phyloP scores from a whole-genome alignment of 2,888 invertebrate genomes.

The Phytoseiulus persimilis region DNA sequence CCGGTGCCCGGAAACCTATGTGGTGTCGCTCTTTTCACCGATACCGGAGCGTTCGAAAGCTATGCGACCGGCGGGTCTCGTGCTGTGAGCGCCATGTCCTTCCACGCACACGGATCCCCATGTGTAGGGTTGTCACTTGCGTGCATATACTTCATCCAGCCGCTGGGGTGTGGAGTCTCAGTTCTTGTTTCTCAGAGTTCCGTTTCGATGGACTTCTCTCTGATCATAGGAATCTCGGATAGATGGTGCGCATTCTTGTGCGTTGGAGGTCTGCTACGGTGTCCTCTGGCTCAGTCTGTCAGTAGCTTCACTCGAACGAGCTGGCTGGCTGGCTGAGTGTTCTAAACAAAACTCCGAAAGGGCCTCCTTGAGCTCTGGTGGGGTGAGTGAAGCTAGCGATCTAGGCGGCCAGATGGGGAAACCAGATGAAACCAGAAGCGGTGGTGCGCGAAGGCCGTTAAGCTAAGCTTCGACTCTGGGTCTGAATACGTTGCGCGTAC shows the following conservation, averaged over 20 bases:
- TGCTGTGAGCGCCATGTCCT: too few species aligned
- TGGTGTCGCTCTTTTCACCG: too few species aligned
- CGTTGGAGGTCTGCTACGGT: not conserved
- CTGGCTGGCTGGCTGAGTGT: not conserved
- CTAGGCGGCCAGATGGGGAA: not conserved
- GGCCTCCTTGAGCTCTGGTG: not conserved
- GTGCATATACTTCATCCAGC: too few species aligned
- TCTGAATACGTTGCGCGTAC: not conserved
- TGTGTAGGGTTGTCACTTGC: too few species aligned
- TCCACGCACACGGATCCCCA: too few species aligned
- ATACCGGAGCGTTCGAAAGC: too few species aligned
- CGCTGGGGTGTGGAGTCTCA: too few species aligned
- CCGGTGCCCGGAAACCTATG: too few species aligned
- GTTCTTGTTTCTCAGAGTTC: too few species aligned
- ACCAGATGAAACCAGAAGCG: not conserved
- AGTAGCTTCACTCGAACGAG: not conserved
- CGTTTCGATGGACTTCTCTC: too few species aligned
- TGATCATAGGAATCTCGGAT: not conserved
- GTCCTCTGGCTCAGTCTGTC: not conserved
- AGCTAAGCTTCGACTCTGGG: not conserved
- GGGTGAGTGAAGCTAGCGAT: not conserved
- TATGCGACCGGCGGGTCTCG: too few species aligned
- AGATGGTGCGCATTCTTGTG: not conserved
- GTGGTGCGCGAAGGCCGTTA: not conserved
- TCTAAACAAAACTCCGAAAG: not conserved